Evolutionary conservation across 2,797 vertebrate species (phyloP).

Genomic region (Pangasius larnaudii): DNA sequence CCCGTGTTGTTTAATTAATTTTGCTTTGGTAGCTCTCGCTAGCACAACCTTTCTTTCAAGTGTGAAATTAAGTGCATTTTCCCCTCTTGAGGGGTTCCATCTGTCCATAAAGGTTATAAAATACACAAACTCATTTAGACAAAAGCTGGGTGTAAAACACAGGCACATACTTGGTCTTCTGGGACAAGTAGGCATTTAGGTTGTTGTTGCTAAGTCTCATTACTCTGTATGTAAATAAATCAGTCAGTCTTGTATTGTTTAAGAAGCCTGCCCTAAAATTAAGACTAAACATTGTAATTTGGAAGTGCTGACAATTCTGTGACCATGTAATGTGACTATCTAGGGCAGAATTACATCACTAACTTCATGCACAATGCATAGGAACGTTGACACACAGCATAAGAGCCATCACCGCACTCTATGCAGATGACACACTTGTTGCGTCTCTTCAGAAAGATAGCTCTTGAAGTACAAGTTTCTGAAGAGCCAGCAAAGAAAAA

Average conservation of each 20-base stretch:
- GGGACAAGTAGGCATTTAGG: neutral
- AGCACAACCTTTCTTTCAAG: constrained; percentile 30
- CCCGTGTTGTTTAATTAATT: constrained; percentile 36
- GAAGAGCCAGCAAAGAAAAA: neutral
- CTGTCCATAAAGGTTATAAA: constrained; percentile 31
- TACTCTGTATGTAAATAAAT: neutral
- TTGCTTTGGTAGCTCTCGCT: constrained; percentile 30
- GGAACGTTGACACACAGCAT: neutral
- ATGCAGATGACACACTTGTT: neutral
- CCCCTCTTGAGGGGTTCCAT: neutral
- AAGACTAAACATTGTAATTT: neutral
- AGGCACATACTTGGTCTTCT: neutral
- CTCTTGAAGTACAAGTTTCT: neutral
- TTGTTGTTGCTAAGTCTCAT: constrained; percentile 8
- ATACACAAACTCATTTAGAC: constrained; percentile 15
- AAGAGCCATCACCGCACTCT: neutral
- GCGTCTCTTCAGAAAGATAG: neutral
- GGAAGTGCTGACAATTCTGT: neutral
- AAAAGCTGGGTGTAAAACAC: constrained; percentile 16
- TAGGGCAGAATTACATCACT: neutral
- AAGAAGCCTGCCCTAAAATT: neutral
- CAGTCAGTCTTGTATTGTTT: neutral
- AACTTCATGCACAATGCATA: neutral
- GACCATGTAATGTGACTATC: neutral
- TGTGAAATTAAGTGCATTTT: constrained; percentile 33